These are phyloP conservation scores for Sicus ferrugineus DNA, from an alignment of 2,888 invertebrate genomes.

Conservation along the genomic window DNA sequence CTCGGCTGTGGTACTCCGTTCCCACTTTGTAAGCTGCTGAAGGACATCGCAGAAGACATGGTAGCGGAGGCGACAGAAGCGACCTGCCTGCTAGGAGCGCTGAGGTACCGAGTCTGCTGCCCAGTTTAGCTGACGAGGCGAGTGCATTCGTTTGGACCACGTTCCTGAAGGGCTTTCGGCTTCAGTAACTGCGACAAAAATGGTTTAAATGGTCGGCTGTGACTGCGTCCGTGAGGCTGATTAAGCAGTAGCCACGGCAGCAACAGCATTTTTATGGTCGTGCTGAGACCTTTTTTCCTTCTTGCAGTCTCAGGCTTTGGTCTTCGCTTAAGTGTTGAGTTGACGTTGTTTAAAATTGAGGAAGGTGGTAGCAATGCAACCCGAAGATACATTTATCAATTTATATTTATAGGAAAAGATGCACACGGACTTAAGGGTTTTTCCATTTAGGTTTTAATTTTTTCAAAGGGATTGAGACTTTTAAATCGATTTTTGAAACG, in stretches of 20 bases:
- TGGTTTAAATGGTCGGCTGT: constrained; percentile 26
- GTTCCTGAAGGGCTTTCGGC: neutral
- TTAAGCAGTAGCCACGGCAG: constrained; percentile 29
- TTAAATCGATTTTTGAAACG: too few relatives aligned
- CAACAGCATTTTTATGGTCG: constrained; percentile 21
- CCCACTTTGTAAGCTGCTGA: neutral
- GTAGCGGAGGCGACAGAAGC: neutral
- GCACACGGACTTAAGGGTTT: too few relatives aligned
- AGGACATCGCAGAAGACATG: constrained; percentile 20
- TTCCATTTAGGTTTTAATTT: too few relatives aligned
- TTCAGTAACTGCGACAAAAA: constrained; percentile 33
- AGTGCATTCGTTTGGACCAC: neutral
- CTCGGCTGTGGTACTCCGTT: too few relatives aligned
- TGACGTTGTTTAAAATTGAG: too few relatives aligned
- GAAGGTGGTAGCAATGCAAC: neutral
- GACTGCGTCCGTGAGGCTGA: constrained; percentile 18
- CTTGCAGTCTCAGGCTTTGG: neutral
- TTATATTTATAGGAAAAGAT: neutral
- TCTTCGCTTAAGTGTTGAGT: neutral
- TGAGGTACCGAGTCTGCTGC: constrained; percentile 3
- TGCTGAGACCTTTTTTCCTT: constrained; percentile 19
- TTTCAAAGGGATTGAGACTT: too few relatives aligned
- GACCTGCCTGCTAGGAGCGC: neutral
- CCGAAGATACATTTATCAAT: neutral
- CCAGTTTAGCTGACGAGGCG: neutral